phyloP scores from a whole-genome alignment of 2,888 invertebrate genomes.

The Clistopyga incitator region DNA sequence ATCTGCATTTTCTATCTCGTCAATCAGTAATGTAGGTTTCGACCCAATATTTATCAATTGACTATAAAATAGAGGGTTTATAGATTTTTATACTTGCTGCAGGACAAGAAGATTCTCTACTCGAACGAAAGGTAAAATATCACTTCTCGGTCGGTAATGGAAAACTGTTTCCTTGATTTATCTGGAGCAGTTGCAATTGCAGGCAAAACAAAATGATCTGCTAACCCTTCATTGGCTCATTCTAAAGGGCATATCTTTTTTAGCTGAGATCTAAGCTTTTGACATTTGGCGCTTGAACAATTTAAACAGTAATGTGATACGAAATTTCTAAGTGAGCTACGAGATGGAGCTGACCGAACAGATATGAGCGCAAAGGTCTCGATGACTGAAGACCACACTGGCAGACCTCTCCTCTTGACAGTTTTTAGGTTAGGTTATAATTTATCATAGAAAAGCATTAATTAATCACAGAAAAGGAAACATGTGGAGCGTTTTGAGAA shows the following conservation, averaged over 20 bases:
- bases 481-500: constrained; percentile 57
- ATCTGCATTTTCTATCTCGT: neutral
- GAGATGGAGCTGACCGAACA: neutral
- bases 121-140: neutral
- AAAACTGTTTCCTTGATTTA: too few species aligned
- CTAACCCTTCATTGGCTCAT: too few species aligned
- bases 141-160: too few species aligned
- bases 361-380: neutral
- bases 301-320: neutral
- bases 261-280: too few species aligned
- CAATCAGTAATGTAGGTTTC: neutral
- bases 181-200: too few species aligned
- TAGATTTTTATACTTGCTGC: neutral
- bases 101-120: neutral
- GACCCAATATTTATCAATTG: neutral
- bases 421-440: constrained; percentile 43
- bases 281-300: too few species aligned
- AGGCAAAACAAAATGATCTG: too few species aligned
- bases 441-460: neutral
- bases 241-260: too few species aligned
- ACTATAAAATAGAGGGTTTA: neutral
- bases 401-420: constrained; percentile 24
- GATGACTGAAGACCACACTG: neutral
- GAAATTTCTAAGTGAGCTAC: neutral
- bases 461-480: neutral